A percentile compares a stretch with the other conserved stretches of the same genome.
Evolutionary conservation across 1,140 invertebrate genomes (phyloP).

Genomic region (Venustaconcha ellipsiformis): DNA sequence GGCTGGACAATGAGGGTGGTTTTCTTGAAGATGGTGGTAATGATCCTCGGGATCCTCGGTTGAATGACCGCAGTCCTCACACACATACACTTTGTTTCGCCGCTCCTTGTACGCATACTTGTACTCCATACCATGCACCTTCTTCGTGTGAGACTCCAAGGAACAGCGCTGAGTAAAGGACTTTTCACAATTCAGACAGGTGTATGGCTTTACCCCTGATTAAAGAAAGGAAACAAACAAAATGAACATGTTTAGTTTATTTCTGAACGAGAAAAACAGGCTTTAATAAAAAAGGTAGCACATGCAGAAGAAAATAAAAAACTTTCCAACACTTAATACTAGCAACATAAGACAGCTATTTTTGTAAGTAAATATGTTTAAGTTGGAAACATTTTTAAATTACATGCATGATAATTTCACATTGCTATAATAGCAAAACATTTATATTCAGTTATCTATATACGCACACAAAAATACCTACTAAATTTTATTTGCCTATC

Average conservation of each 20-base stretch:
- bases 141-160: conserved; percentile 98
- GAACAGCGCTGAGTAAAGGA: conserved; percentile 99
- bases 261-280: conserved; percentile 1
- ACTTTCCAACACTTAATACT: too few relatives aligned
- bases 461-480: too few relatives aligned
- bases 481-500: too few relatives aligned
- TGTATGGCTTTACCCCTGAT: conserved; percentile 96
- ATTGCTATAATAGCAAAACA: too few relatives aligned
- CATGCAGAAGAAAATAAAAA: too few relatives aligned
- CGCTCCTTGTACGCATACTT: conserved; percentile 98
- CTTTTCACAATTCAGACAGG: conserved; percentile 96
- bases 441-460: too few relatives aligned
- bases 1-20: conserved; percentile 97
- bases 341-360: too few relatives aligned
- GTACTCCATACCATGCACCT: conserved; percentile 97
- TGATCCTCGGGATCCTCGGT: conserved; percentile 96
- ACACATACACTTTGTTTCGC: conserved; percentile 95
- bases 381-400: too few relatives aligned
- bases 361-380: too few relatives aligned
- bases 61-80: conserved; percentile 99
- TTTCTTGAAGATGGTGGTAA: conserved; percentile 94
- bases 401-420: too few relatives aligned
- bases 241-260: not conserved
- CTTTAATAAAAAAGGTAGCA: not conserved
- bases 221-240: conserved; percentile 11